A percentile compares a stretch with the other conserved stretches of the same genome.
Evolutionary conservation across 2,888 invertebrate species (phyloP).

Genomic region (Dicycla oo): DNA sequence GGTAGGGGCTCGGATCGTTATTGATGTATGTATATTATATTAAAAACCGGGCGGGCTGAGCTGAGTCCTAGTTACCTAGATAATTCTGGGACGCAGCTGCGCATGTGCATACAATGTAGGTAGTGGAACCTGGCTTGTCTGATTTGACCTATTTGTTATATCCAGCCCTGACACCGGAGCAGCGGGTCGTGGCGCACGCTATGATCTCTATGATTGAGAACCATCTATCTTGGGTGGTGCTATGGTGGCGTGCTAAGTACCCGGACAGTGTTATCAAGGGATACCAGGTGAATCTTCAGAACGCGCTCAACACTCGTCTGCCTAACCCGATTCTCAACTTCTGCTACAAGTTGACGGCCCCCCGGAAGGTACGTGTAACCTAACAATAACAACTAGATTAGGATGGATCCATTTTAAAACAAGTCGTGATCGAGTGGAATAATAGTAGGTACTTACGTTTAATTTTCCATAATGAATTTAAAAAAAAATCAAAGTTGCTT

Average conservation of each 20-base stretch:
- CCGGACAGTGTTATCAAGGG: conserved; percentile 97
- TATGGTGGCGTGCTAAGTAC: conserved; percentile 98
- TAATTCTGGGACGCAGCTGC: conserved; percentile 69
- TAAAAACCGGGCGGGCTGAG: conserved; percentile 63
- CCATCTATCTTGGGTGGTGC: conserved; percentile 97
- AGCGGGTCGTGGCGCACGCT: conserved; percentile 96
- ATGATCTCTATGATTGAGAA: conserved; percentile 98
- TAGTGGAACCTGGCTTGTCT: conserved; percentile 42
- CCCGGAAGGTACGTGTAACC: conserved; percentile 93
- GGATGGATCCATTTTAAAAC: not conserved
- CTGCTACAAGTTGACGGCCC: conserved; percentile 96
- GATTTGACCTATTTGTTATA: conserved; percentile 66
- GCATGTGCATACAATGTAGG: conserved; percentile 78
- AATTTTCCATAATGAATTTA: no score
- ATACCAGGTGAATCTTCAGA: conserved; percentile 97
- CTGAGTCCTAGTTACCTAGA: conserved; percentile 68
- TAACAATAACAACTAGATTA: not conserved
- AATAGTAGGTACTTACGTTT: no score
- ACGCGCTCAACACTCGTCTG: conserved; percentile 96
- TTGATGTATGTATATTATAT: conserved; percentile 21
- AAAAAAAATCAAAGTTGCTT: no score
- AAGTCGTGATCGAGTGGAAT: not conserved
- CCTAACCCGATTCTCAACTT: conserved; percentile 97
- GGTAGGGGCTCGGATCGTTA: conserved; percentile 12
- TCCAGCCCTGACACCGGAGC: conserved; percentile 94